These are phyloP conservation scores for Lacanobia wlatinum DNA, from an alignment of 2,888 invertebrate species.

Conservation along the genomic window DNA sequence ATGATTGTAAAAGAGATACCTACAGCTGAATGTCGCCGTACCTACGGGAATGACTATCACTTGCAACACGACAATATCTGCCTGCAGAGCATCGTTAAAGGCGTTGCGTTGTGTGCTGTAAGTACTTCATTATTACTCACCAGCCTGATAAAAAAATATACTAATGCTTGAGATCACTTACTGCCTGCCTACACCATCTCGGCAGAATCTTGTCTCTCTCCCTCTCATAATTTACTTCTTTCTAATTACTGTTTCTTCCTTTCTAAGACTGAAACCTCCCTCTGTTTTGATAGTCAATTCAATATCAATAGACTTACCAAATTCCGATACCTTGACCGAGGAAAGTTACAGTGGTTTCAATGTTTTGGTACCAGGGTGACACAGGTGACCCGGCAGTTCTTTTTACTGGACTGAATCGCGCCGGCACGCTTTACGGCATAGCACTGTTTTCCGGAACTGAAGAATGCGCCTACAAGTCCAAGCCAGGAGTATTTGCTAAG, in stretches of 20 bases:
- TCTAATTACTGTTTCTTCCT: not conserved
- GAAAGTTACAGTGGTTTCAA: slow-evolving; percentile 57
- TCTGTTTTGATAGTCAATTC: not conserved
- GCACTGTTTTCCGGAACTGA: slow-evolving; percentile 87
- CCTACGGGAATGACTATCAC: slow-evolving; percentile 85
- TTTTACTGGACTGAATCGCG: slow-evolving; percentile 83
- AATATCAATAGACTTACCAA: not conserved
- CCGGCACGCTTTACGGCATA: slow-evolving; percentile 84
- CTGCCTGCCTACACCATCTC: not conserved
- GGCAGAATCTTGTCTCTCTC: not conserved
- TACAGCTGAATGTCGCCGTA: slow-evolving; percentile 77
- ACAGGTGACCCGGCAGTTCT: slow-evolving; percentile 87
- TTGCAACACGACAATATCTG: slow-evolving; percentile 87
- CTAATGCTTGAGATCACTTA: not conserved
- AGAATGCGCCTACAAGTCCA: slow-evolving; percentile 86
- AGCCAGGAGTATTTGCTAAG: slow-evolving; percentile 87
- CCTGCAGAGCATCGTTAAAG: slow-evolving; percentile 80
- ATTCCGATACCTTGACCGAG: slow-evolving; percentile 35
- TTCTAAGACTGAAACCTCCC: not conserved
- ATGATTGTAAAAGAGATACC: slow-evolving; percentile 84
- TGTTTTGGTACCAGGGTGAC: slow-evolving; percentile 80
- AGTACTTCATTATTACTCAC: slow-evolving; percentile 60
- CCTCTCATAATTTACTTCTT: not conserved
- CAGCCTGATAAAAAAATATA: no score
- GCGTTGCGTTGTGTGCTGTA: slow-evolving; percentile 86